Conservation (phyloP, 2,113 vertebrate species). For the Psammodynastes pulverulentus region DNA sequence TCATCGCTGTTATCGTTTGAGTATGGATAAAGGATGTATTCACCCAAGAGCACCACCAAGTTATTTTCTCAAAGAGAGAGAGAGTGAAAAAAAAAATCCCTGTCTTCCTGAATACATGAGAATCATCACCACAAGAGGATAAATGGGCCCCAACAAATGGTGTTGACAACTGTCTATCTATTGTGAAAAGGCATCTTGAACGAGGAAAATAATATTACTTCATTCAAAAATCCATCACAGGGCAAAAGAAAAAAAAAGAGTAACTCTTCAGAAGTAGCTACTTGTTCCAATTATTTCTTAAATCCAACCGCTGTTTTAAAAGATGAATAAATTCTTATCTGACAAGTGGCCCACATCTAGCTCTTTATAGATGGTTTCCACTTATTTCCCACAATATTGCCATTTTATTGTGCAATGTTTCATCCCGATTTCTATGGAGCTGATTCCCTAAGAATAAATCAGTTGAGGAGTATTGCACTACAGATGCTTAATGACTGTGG, state of each 20-base stretch:
- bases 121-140: conserved; percentile 18
- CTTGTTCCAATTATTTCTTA: neutral
- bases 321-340: conserved; percentile 22
- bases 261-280: conserved; percentile 28
- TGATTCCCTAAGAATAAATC: neutral
- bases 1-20: conserved; percentile 58
- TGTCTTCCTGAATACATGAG: conserved; percentile 24
- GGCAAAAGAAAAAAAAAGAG: conserved; percentile 13
- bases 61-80: conserved; percentile 50
- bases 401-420: neutral
- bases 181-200: conserved; percentile 8
- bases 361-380: neutral
- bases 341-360: conserved; percentile 3
- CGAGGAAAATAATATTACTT: conserved; percentile 29
- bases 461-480: neutral
- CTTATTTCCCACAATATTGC: neutral
- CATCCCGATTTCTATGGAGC: too few species aligned
- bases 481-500: neutral
- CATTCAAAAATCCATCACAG: conserved; percentile 47
- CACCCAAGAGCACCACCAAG: conserved; percentile 53
- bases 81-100: conserved; percentile 2
- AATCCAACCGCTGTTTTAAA: neutral
- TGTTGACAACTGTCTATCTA: conserved; percentile 36
- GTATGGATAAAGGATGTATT: conserved; percentile 63
- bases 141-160: conserved; percentile 37